These are phyloP conservation scores for Stenchaetothrips biformis DNA, from an alignment of 2,888 invertebrate species.

Conservation along the genomic window DNA sequence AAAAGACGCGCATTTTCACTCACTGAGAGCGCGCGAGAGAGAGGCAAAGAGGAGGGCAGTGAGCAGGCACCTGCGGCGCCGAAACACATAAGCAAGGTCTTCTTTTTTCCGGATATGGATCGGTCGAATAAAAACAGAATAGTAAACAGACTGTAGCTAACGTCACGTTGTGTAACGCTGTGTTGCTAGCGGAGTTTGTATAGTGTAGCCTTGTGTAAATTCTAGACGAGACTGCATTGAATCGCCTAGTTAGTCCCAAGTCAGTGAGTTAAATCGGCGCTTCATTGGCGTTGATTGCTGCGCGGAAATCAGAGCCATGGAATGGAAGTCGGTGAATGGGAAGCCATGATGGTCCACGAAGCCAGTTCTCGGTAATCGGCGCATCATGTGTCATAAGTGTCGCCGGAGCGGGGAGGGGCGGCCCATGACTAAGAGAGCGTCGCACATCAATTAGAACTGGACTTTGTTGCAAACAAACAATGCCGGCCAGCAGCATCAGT, in stretches of 20 bases:
- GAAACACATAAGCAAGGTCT: too few species aligned
- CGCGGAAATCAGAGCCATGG: not conserved
- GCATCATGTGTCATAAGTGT: not conserved
- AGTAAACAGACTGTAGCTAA: too few species aligned
- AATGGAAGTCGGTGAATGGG: not conserved
- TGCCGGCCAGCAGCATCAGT: not conserved
- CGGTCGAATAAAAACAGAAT: too few species aligned
- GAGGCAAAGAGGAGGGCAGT: not conserved
- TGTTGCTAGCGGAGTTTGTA: too few species aligned
- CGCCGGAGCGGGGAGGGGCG: not conserved
- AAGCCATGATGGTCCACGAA: not conserved
- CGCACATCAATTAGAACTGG: conserved; percentile 9
- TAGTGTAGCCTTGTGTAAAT: too few species aligned
- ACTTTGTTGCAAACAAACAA: conserved; percentile 14
- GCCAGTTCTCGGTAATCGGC: not conserved
- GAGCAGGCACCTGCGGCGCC: too few species aligned
- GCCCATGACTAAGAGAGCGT: not conserved
- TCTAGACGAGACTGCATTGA: too few species aligned
- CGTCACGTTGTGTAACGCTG: too few species aligned
- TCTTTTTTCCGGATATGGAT: too few species aligned
- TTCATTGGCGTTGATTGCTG: not conserved
- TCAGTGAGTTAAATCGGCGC: not conserved
- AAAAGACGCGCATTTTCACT: not conserved
- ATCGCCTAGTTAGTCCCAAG: too few species aligned
- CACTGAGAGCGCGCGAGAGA: not conserved